These are phyloP conservation scores for Mus pahari DNA, from an alignment of 2,113 vertebrate genomes.

Conservation along the genomic window DNA sequence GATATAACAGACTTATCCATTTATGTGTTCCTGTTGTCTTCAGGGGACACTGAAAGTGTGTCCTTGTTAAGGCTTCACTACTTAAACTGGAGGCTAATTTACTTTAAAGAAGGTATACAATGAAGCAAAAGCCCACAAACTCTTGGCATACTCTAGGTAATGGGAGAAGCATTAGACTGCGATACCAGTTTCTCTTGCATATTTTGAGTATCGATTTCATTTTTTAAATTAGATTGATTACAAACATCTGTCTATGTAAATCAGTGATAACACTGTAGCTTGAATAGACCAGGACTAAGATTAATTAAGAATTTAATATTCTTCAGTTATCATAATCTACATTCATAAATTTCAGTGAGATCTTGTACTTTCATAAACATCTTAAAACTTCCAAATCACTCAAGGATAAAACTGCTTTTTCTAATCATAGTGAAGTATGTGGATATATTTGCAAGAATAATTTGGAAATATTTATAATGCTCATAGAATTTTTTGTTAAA, in stretches of 20 bases:
- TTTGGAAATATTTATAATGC: background rate
- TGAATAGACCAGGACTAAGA: background rate
- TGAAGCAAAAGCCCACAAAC: background rate
- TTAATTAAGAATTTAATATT: slow-evolving; percentile 45
- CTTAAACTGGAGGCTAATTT: background rate
- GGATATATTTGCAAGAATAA: slow-evolving; percentile 2
- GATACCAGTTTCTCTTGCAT: background rate
- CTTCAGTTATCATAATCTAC: background rate
- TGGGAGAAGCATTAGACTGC: no score
- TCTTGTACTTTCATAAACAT: background rate
- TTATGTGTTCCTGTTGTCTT: background rate
- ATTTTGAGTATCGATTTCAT: background rate
- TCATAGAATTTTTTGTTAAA: background rate
- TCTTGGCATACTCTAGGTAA: no score
- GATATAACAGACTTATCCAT: background rate
- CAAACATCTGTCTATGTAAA: background rate
- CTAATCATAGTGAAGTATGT: background rate
- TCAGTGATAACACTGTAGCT: background rate
- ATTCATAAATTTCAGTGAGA: background rate
- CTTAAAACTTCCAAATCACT: background rate
- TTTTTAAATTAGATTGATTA: background rate
- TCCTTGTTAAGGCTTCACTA: background rate
- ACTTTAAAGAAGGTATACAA: background rate
- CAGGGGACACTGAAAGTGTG: background rate
- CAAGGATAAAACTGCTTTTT: background rate